Conservation (phyloP, 2,888 invertebrate species). For the Pterobdella sp. region DNA sequence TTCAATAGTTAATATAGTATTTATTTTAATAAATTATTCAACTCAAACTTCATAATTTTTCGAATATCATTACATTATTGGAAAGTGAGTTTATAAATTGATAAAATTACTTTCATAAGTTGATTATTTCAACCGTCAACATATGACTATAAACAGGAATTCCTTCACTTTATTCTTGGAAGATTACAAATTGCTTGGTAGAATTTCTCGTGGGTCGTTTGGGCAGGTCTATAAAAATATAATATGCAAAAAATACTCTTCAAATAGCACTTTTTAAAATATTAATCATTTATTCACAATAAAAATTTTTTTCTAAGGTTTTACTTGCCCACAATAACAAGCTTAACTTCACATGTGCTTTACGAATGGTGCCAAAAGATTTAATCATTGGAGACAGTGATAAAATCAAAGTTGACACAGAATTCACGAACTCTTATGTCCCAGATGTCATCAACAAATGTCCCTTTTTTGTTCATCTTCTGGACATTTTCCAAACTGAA, state of each 20-base stretch:
- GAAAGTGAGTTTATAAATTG: no score
- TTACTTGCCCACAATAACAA: slow-evolving; percentile 15
- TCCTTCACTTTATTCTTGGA: slow-evolving; percentile 19
- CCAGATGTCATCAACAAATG: slow-evolving; percentile 16
- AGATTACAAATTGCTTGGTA: slow-evolving; percentile 19
- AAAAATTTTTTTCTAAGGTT: neutral
- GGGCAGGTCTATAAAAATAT: neutral
- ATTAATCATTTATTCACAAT: no score
- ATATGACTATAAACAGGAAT: neutral
- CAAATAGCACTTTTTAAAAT: neutral
- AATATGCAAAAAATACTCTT: no score
- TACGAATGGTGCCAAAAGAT: slow-evolving; percentile 18
- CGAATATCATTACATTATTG: no score
- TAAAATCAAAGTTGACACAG: slow-evolving; percentile 9
- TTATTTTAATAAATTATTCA: no score
- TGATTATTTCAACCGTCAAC: neutral
- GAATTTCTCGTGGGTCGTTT: slow-evolving; percentile 16
- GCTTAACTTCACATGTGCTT: slow-evolving; percentile 6
- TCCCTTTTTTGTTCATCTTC: slow-evolving; percentile 21
- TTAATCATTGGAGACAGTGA: neutral
- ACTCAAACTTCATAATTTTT: neutral
- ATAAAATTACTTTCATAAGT: neutral
- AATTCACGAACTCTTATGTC: slow-evolving; percentile 5
- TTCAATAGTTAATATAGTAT: no score
- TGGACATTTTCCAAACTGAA: slow-evolving; percentile 28